Percentiles rank a stretch among this genome's conserved stretches.
These are phyloP conservation scores for Crocidura indochinensis DNA, from an alignment of 2,797 vertebrate species.

Conservation along the genomic window DNA sequence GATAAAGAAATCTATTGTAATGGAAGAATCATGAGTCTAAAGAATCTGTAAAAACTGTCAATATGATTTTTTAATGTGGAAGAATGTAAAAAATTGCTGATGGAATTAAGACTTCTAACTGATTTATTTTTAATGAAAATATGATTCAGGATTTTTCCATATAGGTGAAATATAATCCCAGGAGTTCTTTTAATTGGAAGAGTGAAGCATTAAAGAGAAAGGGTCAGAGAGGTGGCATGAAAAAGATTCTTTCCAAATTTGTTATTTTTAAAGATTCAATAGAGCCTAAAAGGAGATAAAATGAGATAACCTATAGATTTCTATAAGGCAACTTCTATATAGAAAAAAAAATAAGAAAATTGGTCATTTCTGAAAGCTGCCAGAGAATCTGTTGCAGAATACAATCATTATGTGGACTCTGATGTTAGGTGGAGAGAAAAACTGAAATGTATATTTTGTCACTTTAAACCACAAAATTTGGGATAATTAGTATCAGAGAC, in stretches of 20 bases:
- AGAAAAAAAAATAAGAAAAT: no score
- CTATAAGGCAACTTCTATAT: neutral
- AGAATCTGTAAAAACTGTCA: neutral
- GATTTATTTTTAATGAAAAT: conserved; percentile 14
- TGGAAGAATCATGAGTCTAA: no score
- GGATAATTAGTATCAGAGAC: neutral
- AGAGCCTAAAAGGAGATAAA: neutral
- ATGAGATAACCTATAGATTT: neutral
- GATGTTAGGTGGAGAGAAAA: neutral
- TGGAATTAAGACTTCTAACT: conserved; percentile 27
- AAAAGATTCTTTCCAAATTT: neutral
- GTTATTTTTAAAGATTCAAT: neutral
- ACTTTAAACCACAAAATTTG: neutral
- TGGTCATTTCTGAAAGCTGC: neutral
- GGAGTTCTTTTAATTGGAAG: neutral
- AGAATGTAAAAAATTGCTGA: neutral
- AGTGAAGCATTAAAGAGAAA: neutral
- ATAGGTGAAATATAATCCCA: neutral
- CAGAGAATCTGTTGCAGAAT: neutral
- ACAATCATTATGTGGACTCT: neutral
- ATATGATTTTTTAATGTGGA: neutral
- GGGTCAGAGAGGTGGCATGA: neutral
- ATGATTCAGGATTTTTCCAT: neutral
- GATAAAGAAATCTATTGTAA: neutral
- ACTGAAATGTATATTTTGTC: neutral